These are phyloP conservation scores for Diceros bicornis DNA, from an alignment of 2,797 vertebrate species.

Conservation along the genomic window DNA sequence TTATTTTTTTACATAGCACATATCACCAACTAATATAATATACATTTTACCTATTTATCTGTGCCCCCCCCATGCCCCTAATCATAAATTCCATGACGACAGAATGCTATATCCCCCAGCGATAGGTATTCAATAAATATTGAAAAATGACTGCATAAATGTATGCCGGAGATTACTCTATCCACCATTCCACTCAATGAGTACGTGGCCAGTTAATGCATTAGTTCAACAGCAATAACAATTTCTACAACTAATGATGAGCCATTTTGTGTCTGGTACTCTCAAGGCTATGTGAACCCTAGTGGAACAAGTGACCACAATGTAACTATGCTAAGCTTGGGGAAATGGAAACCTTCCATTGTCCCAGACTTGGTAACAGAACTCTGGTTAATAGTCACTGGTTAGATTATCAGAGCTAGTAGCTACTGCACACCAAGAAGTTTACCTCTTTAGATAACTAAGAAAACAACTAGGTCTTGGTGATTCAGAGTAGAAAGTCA, in stretches of 20 bases:
- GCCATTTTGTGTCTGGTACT: neutral
- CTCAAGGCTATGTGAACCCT: neutral
- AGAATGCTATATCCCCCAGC: neutral
- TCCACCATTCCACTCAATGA: neutral
- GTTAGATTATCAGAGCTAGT: neutral
- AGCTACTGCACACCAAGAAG: neutral
- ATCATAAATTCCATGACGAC: neutral
- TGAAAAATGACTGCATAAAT: neutral
- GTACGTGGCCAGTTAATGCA: neutral
- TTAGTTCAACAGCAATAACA: neutral
- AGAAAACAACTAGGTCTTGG: neutral
- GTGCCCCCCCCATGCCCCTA: neutral
- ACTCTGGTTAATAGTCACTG: neutral
- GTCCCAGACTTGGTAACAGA: neutral
- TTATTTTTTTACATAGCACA: neutral
- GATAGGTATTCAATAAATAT: neutral
- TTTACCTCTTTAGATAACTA: conserved; percentile 10
- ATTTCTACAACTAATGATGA: neutral
- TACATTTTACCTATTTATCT: neutral
- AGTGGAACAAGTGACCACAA: neutral
- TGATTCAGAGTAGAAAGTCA: neutral
- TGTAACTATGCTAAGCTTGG: neutral
- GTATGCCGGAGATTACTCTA: neutral
- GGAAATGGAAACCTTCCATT: neutral
- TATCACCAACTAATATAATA: neutral